These are phyloP conservation scores for Girardinus metallicus DNA, from an alignment of 2,797 vertebrate species.

Conservation along the genomic window DNA sequence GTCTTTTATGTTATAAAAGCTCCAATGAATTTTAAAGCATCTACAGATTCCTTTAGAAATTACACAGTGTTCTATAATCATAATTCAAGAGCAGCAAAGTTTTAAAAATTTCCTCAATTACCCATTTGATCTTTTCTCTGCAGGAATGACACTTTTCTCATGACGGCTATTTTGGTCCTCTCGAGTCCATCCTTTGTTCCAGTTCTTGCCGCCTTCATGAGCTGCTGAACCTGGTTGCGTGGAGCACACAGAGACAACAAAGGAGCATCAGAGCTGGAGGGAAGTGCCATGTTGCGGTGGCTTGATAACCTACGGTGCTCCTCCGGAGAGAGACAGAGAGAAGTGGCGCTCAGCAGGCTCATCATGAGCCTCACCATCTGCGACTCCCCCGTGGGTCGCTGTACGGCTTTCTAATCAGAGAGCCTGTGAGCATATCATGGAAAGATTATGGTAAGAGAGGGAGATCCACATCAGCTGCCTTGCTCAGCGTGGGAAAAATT, in stretches of 20 bases:
- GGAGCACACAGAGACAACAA: conserved; percentile 49
- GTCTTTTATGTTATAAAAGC: conserved; percentile 44
- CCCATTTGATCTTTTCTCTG: conserved; percentile 89
- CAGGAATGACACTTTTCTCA: conserved; percentile 92
- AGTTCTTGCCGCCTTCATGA: conserved; percentile 94
- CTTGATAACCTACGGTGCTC: conserved; percentile 46
- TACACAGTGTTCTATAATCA: not conserved
- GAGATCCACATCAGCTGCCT: conserved; percentile 52
- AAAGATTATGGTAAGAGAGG: conserved; percentile 57
- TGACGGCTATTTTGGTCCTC: conserved; percentile 93
- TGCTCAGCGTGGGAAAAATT: conserved; percentile 54
- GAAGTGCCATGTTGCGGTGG: conserved; percentile 43
- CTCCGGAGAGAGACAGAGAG: conserved; percentile 55
- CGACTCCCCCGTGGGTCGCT: conserved; percentile 57
- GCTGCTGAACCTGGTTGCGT: conserved; percentile 89
- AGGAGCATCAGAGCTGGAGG: conserved; percentile 43
- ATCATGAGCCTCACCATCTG: conserved; percentile 71
- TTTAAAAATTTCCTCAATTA: conserved; percentile 60
- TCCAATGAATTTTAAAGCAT: conserved; percentile 31
- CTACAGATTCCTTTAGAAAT: not conserved
- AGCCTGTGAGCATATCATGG: conserved; percentile 57
- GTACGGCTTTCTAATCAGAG: conserved; percentile 68
- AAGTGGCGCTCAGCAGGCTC: conserved; percentile 60
- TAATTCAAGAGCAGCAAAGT: not conserved
- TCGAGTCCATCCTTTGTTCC: conserved; percentile 95